These are phyloP conservation scores for Charanyca ferruginea DNA, from an alignment of 2,888 invertebrate genomes.

Conservation along the genomic window DNA sequence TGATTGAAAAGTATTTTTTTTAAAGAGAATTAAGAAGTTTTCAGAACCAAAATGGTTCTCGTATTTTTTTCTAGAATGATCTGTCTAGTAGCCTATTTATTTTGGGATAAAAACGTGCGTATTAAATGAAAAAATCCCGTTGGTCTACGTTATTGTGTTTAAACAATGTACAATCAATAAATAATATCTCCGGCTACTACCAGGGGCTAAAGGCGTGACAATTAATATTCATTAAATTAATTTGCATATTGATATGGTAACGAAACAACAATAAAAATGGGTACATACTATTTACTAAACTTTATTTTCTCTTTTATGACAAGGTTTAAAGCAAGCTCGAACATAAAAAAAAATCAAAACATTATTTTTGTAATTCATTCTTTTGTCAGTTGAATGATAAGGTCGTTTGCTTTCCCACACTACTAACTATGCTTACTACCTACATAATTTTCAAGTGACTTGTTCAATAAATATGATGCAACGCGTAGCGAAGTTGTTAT, in stretches of 20 bases:
- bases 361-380: background rate
- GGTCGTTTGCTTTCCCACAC: background rate
- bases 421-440: too few relatives aligned
- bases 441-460: background rate
- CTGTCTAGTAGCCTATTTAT: background rate
- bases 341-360: background rate
- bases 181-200: conserved; percentile 30
- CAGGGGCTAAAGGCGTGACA: conserved; percentile 28
- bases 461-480: conserved; percentile 13
- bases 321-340: background rate
- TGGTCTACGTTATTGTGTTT: background rate
- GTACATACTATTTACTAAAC: background rate
- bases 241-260: conserved; percentile 41
- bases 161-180: conserved; percentile 30
- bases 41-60: background rate
- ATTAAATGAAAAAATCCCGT: conserved; percentile 7
- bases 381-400: background rate
- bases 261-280: conserved; percentile 32
- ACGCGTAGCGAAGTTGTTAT: conserved; percentile 14
- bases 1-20: conserved; percentile 5
- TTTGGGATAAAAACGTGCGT: background rate
- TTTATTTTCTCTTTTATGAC: background rate
- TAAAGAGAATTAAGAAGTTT: background rate
- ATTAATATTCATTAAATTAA: conserved; percentile 53
- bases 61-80: background rate